These are phyloP conservation scores for Drosophila pandora DNA, from an alignment of 1,140 invertebrate genomes.

Conservation along the genomic window DNA sequence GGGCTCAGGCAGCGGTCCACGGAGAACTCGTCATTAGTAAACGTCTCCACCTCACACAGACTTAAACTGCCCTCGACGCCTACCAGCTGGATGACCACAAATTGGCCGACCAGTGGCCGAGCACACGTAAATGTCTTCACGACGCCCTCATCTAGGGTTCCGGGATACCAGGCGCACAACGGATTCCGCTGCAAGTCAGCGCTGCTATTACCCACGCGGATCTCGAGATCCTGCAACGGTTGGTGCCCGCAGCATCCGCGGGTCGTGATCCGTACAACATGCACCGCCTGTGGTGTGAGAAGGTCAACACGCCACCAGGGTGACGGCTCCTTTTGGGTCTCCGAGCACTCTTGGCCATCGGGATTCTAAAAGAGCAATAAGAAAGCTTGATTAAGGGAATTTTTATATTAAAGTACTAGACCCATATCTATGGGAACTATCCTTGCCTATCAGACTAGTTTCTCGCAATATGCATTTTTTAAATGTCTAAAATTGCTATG, in stretches of 20 bases:
- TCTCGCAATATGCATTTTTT: too few species aligned
- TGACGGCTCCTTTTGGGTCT: constrained; percentile 93
- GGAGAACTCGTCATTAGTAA: constrained; percentile 95
- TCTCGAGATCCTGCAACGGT: constrained; percentile 95
- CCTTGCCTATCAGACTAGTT: too few species aligned
- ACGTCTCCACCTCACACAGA: constrained; percentile 95
- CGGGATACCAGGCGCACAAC: constrained; percentile 96
- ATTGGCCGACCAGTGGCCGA: constrained; percentile 91
- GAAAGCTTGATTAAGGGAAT: neutral
- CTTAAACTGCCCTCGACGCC: constrained; percentile 95
- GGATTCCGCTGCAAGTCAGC: constrained; percentile 93
- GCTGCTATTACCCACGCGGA: constrained; percentile 95
- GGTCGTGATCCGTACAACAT: constrained; percentile 93
- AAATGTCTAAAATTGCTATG: too few species aligned
- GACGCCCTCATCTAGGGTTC: constrained; percentile 95
- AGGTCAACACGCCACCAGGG: constrained; percentile 97
- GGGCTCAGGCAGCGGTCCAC: constrained; percentile 90
- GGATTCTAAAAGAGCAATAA: constrained; percentile 87
- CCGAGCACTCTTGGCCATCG: constrained; percentile 93
- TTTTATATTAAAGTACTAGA: too few species aligned
- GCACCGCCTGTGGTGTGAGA: constrained; percentile 91
- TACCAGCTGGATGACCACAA: constrained; percentile 94
- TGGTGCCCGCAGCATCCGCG: constrained; percentile 94
- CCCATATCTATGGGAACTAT: too few species aligned
- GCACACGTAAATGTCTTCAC: constrained; percentile 95